phyloP scores from a whole-genome alignment of 2,888 invertebrate species.

The Cataglyphis livida region DNA sequence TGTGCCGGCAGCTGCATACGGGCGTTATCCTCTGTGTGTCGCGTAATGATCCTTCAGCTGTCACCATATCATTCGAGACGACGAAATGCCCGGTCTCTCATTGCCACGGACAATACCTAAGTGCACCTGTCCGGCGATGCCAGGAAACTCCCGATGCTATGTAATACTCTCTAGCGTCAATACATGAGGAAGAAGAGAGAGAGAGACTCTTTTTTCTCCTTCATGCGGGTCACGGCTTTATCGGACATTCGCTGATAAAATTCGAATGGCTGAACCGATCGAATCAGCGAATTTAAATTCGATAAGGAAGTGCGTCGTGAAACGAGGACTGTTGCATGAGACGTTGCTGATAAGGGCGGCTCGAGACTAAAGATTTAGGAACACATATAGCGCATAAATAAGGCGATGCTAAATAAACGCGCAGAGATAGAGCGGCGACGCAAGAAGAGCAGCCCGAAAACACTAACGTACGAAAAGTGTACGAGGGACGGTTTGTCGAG shows the following conservation, averaged over 20 bases:
- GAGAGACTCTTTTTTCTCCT: neutral
- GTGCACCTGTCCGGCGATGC: slow-evolving; percentile 72
- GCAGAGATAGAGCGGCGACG: slow-evolving; percentile 1
- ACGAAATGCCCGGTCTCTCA: slow-evolving; percentile 63
- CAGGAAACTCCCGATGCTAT: slow-evolving; percentile 45
- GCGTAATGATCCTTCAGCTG: slow-evolving; percentile 78
- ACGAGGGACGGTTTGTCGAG: slow-evolving; percentile 39
- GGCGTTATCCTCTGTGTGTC: slow-evolving; percentile 69
- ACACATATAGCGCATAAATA: slow-evolving; percentile 18
- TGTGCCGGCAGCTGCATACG: slow-evolving; percentile 79
- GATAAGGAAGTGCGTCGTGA: neutral
- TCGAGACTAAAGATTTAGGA: neutral
- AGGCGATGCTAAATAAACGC: slow-evolving; percentile 28
- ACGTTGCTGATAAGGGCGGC: slow-evolving; percentile 6
- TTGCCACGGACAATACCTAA: slow-evolving; percentile 65
- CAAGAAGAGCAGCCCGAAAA: neutral
- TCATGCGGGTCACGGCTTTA: slow-evolving; percentile 55
- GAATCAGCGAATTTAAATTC: neutral
- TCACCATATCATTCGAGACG: slow-evolving; percentile 71
- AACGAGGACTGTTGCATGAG: neutral
- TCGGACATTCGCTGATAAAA: neutral
- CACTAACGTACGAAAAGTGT: slow-evolving; percentile 29
- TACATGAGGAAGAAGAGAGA: slow-evolving; percentile 28
- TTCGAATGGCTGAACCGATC: neutral
- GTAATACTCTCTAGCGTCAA: slow-evolving; percentile 15